Conservation (phyloP, 2,888 invertebrate genomes). For the Portevinia maculata region DNA sequence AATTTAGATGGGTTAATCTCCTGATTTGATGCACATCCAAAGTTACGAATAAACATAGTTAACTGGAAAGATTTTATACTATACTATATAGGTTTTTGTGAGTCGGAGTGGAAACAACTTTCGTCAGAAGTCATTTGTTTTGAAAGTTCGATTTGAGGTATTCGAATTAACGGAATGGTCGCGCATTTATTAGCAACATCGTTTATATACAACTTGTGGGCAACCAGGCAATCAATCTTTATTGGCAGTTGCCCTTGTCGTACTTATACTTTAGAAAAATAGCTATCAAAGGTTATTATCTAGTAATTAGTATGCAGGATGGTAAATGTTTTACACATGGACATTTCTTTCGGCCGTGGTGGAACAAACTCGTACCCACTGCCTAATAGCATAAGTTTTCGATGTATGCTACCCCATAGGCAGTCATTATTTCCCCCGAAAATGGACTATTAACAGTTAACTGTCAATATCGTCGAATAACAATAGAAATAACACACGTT, state of each 20-base stretch:
- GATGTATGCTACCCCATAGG: slow-evolving; percentile 24
- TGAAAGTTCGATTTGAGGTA: no score
- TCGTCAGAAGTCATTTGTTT: no score
- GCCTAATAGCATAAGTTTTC: slow-evolving; percentile 29
- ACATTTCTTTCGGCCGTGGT: slow-evolving; percentile 3
- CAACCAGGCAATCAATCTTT: slow-evolving; percentile 1
- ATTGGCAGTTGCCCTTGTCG: no score
- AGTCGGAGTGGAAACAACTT: no score
- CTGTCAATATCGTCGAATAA: slow-evolving; percentile 38
- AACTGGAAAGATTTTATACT: no score
- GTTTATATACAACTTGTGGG: neutral
- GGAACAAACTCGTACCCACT: slow-evolving; percentile 2
- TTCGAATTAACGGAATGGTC: no score
- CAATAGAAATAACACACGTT: slow-evolving; percentile 16
- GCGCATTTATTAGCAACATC: neutral
- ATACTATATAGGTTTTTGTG: no score
- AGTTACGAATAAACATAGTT: no score
- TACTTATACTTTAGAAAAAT: neutral
- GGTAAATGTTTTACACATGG: neutral
- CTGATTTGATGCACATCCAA: no score
- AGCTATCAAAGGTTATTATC: slow-evolving; percentile 30
- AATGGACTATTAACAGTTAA: slow-evolving; percentile 7
- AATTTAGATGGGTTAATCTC: no score
- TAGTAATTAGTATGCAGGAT: slow-evolving; percentile 12
- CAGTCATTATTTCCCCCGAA: slow-evolving; percentile 31